phyloP scores from a whole-genome alignment of 2,797 vertebrate genomes.

The Enteromius anoplus region DNA sequence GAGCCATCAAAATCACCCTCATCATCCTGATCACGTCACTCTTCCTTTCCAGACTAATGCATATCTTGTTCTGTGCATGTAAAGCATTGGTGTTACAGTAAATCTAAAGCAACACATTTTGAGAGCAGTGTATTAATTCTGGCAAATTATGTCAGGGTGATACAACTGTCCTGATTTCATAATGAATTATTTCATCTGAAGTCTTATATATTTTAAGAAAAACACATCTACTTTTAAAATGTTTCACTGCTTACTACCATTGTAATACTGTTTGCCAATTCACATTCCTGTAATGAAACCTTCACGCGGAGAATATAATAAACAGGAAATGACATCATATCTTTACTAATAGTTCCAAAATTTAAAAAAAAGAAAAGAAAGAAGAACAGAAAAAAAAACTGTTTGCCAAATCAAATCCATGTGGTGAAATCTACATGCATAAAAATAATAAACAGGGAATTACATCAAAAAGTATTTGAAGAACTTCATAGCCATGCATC shows the following conservation, averaged over 20 bases:
- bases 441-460: not conserved
- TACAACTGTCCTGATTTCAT: not conserved
- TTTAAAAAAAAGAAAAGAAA: not conserved
- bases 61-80: slow-evolving; percentile 2
- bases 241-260: not conserved
- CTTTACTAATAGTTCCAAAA: not conserved
- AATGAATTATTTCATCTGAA: not conserved
- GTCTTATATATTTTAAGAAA: not conserved
- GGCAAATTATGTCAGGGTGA: not conserved
- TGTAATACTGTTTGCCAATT: not conserved
- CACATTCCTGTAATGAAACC: not conserved
- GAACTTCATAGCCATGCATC: not conserved
- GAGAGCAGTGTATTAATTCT: not conserved
- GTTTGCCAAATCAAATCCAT: not conserved
- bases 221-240: not conserved
- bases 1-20: slow-evolving; percentile 53
- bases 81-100: not conserved
- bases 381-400: too few relatives aligned
- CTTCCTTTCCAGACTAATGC: not conserved
- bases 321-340: not conserved
- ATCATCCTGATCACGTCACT: slow-evolving; percentile 43
- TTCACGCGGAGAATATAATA: too few relatives aligned
- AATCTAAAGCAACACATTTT: not conserved
- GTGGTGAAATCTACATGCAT: not conserved
- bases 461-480: not conserved